Evolutionary conservation across 2,888 invertebrate genomes (phyloP).

Genomic region (Eumacrocentrus americanus): DNA sequence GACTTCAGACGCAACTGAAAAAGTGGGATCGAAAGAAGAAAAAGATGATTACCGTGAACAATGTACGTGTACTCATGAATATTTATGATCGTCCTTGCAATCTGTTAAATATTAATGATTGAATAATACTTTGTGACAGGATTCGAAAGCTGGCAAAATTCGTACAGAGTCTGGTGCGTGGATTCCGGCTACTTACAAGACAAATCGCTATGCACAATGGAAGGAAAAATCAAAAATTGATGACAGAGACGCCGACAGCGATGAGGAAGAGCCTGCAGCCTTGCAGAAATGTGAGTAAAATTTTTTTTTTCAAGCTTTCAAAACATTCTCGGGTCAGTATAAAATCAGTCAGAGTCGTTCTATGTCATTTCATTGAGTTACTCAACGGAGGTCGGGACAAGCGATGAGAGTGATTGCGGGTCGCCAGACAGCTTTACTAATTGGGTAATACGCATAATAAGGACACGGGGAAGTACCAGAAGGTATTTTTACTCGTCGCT

Average conservation of each 20-base stretch:
- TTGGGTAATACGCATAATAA: constrained; percentile 46
- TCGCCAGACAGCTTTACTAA: constrained; percentile 41
- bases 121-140: constrained; percentile 52
- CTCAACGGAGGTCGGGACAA: background rate
- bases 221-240: constrained; percentile 73
- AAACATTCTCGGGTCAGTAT: background rate
- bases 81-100: constrained; percentile 2
- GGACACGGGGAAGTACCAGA: constrained; percentile 22
- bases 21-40: constrained; percentile 96
- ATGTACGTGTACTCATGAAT: constrained; percentile 60
- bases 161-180: constrained; percentile 94
- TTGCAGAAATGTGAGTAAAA: constrained; percentile 46
- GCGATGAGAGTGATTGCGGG: constrained; percentile 35
- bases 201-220: constrained; percentile 88
- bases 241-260: constrained; percentile 59
- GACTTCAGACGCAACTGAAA: constrained; percentile 68
- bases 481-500: constrained; percentile 43
- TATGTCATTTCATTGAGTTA: background rate
- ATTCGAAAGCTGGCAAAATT: constrained; percentile 75
- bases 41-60: constrained; percentile 83
- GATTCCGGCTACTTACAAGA: constrained; percentile 94
- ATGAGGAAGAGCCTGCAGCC: constrained; percentile 56
- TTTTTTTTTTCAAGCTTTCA: constrained; percentile 21
- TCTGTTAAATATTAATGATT: constrained; percentile 9
- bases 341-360: constrained; percentile 9